phyloP scores from a whole-genome alignment of 2,888 invertebrate genomes.

The Antheraea assamensis region DNA sequence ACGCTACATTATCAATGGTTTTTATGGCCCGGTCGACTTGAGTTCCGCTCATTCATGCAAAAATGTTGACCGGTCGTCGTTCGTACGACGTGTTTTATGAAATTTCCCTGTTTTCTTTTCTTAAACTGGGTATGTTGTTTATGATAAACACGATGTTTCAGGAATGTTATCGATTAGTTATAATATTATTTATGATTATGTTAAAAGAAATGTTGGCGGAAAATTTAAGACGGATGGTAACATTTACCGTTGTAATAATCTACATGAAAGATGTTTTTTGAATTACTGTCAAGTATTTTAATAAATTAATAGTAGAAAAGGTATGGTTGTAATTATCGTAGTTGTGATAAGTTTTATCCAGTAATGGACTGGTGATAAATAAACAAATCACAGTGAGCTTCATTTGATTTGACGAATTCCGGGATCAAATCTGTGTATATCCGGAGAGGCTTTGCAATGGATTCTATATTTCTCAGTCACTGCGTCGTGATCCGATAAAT shows the following conservation, averaged over 20 bases:
- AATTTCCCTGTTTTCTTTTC: not conserved
- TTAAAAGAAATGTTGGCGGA: constrained; percentile 2
- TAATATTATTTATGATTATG: constrained; percentile 4
- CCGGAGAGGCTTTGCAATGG: no score
- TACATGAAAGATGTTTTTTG: not conserved
- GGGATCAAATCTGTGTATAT: no score
- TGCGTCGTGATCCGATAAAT: no score
- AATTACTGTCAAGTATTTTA: not conserved
- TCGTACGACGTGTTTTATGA: constrained; percentile 38
- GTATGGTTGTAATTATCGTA: no score
- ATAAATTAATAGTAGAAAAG: not conserved
- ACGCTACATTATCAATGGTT: constrained; percentile 61
- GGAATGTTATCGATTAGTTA: constrained; percentile 1
- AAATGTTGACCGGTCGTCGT: constrained; percentile 55
- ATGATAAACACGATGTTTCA: not conserved
- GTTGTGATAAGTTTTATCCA: no score
- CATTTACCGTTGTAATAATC: not conserved
- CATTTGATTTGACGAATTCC: no score
- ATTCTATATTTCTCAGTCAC: no score
- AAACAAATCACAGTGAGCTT: no score
- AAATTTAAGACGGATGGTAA: not conserved
- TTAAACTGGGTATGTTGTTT: not conserved
- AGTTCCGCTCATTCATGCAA: constrained; percentile 63
- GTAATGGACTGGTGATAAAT: no score
- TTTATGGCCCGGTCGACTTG: constrained; percentile 49